Evolutionary conservation across 2,888 invertebrate species (phyloP), one percentile per base, ranked within the genome.

Genomic region (Chaitophorus viminalis): DNA sequence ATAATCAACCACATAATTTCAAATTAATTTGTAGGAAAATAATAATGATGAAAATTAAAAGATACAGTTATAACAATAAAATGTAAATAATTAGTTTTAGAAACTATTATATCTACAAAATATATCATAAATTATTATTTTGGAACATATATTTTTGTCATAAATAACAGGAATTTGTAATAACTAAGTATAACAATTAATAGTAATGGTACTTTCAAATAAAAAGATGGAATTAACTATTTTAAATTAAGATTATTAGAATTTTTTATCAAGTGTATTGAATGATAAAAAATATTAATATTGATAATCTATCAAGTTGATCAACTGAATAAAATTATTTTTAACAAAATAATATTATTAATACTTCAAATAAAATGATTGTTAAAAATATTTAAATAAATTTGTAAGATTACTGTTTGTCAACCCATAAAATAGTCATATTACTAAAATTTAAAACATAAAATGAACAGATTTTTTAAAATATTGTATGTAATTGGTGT

Each of bases 51-150:
- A 36, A 36, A 36, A 52, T 5, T n/a, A n/a, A n/a, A n/a, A n/a
- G n/a, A n/a, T n/a, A 52, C 8, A 83, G 75, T 76, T 11, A 75
- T 75, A 60, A 75, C 29, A 75, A 75, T 36, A 29, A 54, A 52
- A 82, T 60, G 33, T 54, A 8, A 33, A 36, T 39, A 65, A 46
- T 46, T 46, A 31, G 18, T 75, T 75, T 65, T 72, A 83, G 65
- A 75, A 75, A 75, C 65, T 75, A 31, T 3, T 25, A 3, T 76
- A 46, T 77, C 68, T 33, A 65, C 29, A 70, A 11, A 29, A 81
- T 21, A 46, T 14, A 46, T 46, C 14, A 25, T 54, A 21, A 39
- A 33, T 74, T 14, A 39, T 82, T 33, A 60, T 29, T 75, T 75
- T 14, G 3, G 9, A 46, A 83, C 65, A 65, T 74, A 65, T 0